Evolutionary conservation across 2,888 invertebrate species (phyloP).

Genomic region (Elaeidobius kamerunicus): DNA sequence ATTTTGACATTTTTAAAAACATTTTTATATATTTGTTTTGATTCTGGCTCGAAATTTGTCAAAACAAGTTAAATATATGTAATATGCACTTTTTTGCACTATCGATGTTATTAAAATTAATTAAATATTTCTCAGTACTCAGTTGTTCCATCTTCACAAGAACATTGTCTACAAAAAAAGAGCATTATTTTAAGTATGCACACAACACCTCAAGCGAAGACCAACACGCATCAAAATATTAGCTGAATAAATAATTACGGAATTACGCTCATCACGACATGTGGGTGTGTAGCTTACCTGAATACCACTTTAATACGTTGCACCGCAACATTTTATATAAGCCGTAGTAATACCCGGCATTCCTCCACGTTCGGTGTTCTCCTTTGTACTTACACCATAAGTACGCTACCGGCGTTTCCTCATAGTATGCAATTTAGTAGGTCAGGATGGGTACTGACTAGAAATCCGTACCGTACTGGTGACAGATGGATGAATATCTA

Average conservation of each 20-base stretch:
- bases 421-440: constrained; percentile 20
- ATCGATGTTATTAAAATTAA: no score
- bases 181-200: no score
- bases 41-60: no score
- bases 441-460: constrained; percentile 13
- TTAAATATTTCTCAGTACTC: no score
- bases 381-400: constrained; percentile 9
- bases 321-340: no score
- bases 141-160: no score
- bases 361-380: constrained; percentile 18
- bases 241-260: background rate
- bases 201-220: no score
- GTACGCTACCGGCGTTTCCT: constrained; percentile 23
- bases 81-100: no score
- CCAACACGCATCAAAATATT: background rate
- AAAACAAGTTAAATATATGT: no score
- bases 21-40: no score
- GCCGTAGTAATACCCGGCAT: constrained; percentile 11
- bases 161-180: no score
- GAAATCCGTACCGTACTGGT: background rate
- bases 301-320: constrained; percentile 10
- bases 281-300: constrained; percentile 17
- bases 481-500: background rate
- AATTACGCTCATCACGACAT: constrained; percentile 16
- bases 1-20: no score